Evolutionary conservation across 1,140 invertebrate species (phyloP), one percentile per base, ranked within the genome.

Genomic region (Philotrypesis tridentata): DNA sequence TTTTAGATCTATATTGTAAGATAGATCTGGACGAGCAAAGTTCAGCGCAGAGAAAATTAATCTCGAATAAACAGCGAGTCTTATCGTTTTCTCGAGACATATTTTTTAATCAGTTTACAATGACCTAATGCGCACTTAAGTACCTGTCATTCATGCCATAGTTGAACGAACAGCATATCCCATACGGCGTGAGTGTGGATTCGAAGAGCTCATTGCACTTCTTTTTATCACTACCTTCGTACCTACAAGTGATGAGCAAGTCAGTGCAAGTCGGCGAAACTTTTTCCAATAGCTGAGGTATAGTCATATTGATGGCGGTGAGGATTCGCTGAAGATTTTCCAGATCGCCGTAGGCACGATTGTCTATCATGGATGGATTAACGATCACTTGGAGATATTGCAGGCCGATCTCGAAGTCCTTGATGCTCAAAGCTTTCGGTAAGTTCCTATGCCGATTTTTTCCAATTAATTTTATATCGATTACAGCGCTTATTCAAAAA

Each of bases 141-240:
- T n/a, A n/a, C n/a, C n/a, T n/a, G n/a, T n/a, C n/a, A n/a, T n/a
- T n/a, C n/a, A n/a, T 23, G 8, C 29, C 82, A 31, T 83, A 83
- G 67, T 86, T 86, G 27, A 88, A 85, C 0, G 85, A 76, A n/a
- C 85, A 85, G 37, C 85, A 87, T 4, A 86, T 40, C 0, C 84
- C 84, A 29, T 84, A 81, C 70, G 68, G 31, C 11, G 86, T 84
- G 60, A 77, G 17, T n/a, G 68, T 77, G 2, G 74, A 55, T 5
- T 71, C 33, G 21, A 87, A 71, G 21, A 83, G 25, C 0, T 65
- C 63, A 1, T 82, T 25, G 80, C 86, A 87, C 31, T 9, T 67
- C 65, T 21, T 61, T 61, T 8, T n/a, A n/a, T n/a, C n/a, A n/a
- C 67, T 72, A 55, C 71, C 82, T 40, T 86, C 80, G 37, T 83